phyloP scores from a whole-genome alignment of 2,113 vertebrate species.

The Poeciliopsis prolifica region DNA sequence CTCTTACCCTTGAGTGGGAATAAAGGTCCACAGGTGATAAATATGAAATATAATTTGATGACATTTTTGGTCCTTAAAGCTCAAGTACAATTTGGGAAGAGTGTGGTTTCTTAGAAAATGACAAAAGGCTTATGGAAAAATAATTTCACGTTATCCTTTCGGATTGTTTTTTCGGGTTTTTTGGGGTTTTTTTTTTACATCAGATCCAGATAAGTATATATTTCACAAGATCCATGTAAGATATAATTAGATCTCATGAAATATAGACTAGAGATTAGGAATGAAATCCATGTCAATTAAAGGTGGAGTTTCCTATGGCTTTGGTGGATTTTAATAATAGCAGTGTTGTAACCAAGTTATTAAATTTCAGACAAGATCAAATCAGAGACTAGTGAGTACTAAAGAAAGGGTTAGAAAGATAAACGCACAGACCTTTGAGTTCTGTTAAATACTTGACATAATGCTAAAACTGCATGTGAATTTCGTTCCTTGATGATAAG shows the following conservation, averaged over 20 bases:
- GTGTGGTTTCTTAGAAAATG: neutral
- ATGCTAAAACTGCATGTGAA: too few relatives aligned
- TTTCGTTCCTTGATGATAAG: too few relatives aligned
- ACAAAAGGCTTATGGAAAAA: neutral
- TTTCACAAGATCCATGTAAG: neutral
- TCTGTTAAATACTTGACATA: neutral
- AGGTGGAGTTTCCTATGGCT: neutral
- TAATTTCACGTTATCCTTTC: neutral
- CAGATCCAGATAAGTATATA: neutral
- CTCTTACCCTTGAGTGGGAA: constrained; percentile 44
- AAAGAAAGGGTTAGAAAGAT: neutral
- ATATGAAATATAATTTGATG: constrained; percentile 42
- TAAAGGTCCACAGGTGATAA: constrained; percentile 57
- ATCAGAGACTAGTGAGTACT: neutral
- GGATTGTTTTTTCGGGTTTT: neutral
- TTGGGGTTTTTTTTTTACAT: neutral
- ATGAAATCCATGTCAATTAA: neutral
- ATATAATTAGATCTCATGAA: neutral
- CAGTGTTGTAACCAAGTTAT: neutral
- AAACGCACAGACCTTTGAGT: neutral
- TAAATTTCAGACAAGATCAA: neutral
- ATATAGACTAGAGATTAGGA: neutral
- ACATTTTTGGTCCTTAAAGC: too few relatives aligned
- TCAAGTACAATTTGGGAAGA: too few relatives aligned
- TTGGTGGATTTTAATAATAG: neutral